phyloP scores from a whole-genome alignment of 1,140 invertebrate genomes.

The Drosophila nebulosa region DNA sequence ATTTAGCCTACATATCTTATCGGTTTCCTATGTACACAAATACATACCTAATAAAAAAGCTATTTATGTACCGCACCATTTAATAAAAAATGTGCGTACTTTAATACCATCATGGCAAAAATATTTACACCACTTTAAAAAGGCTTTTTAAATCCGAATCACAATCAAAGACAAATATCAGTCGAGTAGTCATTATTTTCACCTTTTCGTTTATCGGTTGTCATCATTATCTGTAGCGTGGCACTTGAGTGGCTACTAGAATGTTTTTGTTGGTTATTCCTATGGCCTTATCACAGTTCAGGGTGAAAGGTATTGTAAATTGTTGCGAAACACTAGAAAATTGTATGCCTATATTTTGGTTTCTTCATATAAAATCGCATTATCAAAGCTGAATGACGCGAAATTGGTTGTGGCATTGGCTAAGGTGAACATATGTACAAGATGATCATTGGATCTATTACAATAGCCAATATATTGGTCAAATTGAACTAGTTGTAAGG shows the following conservation, averaged over 20 bases:
- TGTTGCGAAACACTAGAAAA: not conserved
- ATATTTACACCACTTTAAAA: conserved; percentile 47
- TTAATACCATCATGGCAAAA: conserved; percentile 44
- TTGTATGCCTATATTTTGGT: not conserved
- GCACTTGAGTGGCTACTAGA: not conserved
- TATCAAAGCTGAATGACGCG: not conserved
- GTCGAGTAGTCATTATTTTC: conserved; percentile 23
- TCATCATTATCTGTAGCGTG: not conserved
- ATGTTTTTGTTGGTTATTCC: not conserved
- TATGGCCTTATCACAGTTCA: not conserved
- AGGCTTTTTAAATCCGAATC: not conserved
- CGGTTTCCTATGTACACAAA: conserved; percentile 14
- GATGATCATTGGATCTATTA: too few relatives aligned
- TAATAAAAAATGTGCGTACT: conserved; percentile 16
- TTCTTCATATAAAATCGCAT: not conserved
- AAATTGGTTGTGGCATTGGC: not conserved
- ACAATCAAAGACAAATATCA: conserved; percentile 37
- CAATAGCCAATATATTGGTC: too few relatives aligned
- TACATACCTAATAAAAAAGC: not conserved
- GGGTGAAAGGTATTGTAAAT: not conserved
- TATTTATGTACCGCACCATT: conserved; percentile 9
- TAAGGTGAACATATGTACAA: not conserved
- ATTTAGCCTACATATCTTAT: conserved; percentile 36
- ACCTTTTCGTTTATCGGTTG: conserved; percentile 12
- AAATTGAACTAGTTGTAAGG: too few relatives aligned